A percentile compares a stretch with the other conserved stretches of the same genome.
phyloP scores from a whole-genome alignment of 2,888 invertebrate genomes.

The Hirtodrosophila alboralis region DNA sequence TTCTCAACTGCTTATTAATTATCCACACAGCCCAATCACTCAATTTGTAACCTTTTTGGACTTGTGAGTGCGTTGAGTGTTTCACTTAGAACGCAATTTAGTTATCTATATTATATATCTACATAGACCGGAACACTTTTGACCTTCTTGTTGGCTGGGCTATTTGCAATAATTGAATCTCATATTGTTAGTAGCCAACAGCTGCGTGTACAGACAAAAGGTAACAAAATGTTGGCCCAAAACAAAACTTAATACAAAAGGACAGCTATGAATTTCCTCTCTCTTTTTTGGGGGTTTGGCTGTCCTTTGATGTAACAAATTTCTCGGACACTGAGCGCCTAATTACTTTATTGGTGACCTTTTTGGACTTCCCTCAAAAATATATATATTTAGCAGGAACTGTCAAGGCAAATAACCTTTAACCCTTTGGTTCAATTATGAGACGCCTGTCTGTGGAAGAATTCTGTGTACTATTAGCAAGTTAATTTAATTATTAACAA shows the following conservation, averaged over 20 bases:
- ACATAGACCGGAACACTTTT: conserved; percentile 42
- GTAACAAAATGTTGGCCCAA: conserved; percentile 43
- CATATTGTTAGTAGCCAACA: conserved; percentile 43
- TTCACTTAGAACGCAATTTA: conserved; percentile 56
- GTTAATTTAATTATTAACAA: conserved; percentile 74
- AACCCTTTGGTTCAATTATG: conserved; percentile 74
- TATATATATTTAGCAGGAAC: conserved; percentile 32
- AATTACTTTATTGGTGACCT: conserved; percentile 79
- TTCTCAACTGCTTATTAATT: conserved; percentile 28
- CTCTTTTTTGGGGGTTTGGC: conserved; percentile 20
- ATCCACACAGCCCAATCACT: conserved; percentile 43
- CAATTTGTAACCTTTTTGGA: conserved; percentile 45
- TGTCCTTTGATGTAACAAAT: conserved; percentile 76
- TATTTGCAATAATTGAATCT: conserved; percentile 69
- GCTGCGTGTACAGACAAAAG: conserved; percentile 56
- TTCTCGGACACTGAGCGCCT: conserved; percentile 79
- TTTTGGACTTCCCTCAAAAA: conserved; percentile 41
- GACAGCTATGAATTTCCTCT: conserved; percentile 27
- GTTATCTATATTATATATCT: conserved; percentile 55
- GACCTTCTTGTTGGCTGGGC: conserved; percentile 48
- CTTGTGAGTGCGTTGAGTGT: conserved; percentile 44
- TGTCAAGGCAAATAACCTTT: conserved; percentile 57
- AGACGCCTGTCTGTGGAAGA: conserved; percentile 33
- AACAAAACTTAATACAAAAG: conserved; percentile 59
- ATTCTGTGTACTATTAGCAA: conserved; percentile 63